phyloP scores from a whole-genome alignment of 2,113 vertebrate species.

The Otus sunia region DNA sequence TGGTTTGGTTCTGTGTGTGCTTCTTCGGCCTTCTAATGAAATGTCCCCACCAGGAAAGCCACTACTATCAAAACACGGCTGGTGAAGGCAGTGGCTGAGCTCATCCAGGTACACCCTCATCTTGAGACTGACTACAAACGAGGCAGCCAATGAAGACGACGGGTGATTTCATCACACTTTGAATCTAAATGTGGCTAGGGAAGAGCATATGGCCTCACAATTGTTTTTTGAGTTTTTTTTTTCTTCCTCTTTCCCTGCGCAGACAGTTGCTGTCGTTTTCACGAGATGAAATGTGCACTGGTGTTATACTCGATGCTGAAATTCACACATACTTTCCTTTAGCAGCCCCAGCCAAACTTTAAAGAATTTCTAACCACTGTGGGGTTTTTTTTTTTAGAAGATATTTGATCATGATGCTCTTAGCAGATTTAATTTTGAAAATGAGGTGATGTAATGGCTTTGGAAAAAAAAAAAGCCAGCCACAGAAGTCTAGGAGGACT shows the following conservation, averaged over 20 bases:
- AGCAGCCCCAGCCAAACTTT: slow-evolving; percentile 16
- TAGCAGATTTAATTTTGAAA: slow-evolving; percentile 32
- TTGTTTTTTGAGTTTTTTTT: not conserved
- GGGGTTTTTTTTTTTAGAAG: not conserved
- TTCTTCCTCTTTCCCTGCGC: not conserved
- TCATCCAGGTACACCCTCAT: not conserved
- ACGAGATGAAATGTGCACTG: not conserved
- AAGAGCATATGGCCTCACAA: not conserved
- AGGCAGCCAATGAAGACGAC: not conserved
- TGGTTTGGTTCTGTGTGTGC: not conserved
- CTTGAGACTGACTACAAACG: not conserved
- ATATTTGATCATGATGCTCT: not conserved
- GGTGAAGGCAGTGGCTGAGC: not conserved
- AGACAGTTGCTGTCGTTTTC: slow-evolving; percentile 27
- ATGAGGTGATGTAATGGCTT: slow-evolving; percentile 25
- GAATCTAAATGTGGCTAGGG: not conserved
- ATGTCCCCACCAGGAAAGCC: not conserved
- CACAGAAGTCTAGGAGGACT: not conserved
- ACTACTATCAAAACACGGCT: not conserved
- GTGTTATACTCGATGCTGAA: not conserved
- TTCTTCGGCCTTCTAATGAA: accelerated
- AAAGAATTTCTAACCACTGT: not conserved
- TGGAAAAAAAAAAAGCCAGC: too few relatives aligned
- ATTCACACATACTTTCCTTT: slow-evolving; percentile 11
- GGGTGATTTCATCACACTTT: not conserved